phyloP scores from a whole-genome alignment of 2,888 invertebrate species.

The Hirudinaria manillensis region DNA sequence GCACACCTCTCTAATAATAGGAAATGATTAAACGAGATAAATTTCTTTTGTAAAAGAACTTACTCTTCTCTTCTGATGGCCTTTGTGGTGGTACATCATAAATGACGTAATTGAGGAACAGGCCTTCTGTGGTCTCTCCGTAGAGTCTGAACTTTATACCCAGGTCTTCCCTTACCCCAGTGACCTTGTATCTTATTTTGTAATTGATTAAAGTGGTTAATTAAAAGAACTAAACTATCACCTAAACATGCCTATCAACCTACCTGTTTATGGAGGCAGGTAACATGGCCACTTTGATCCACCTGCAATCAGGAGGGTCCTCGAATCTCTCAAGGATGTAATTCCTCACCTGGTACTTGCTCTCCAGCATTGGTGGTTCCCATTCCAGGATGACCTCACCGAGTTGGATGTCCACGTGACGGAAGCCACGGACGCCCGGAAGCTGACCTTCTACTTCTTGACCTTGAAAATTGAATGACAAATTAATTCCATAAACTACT shows the following conservation, averaged over 20 bases:
- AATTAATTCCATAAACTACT: neutral
- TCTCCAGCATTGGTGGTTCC: constrained; percentile 63
- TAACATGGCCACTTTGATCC: constrained; percentile 37
- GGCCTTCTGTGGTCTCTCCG: constrained; percentile 60
- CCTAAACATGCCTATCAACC: too few relatives aligned
- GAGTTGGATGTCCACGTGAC: constrained; percentile 48
- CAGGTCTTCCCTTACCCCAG: constrained; percentile 59
- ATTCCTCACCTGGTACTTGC: constrained; percentile 42
- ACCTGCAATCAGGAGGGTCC: constrained; percentile 37
- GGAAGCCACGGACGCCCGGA: constrained; percentile 35
- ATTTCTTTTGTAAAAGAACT: neutral
- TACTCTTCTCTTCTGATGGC: neutral
- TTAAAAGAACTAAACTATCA: too few relatives aligned
- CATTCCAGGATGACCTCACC: constrained; percentile 58
- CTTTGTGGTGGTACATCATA: constrained; percentile 21
- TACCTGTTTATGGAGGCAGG: constrained; percentile 34
- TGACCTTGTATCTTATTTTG: constrained; percentile 40
- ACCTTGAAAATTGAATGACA: neutral
- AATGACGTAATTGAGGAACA: constrained; percentile 20
- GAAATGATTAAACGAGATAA: neutral
- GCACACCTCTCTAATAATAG: neutral
- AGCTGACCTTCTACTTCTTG: constrained; percentile 21
- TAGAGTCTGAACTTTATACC: constrained; percentile 49
- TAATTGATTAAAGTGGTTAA: neutral
- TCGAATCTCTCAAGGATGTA: constrained; percentile 50